Evolutionary conservation across 2,888 invertebrate species (phyloP), one percentile per base, ranked within the genome.

Genomic region (Frankliniella intonsa): DNA sequence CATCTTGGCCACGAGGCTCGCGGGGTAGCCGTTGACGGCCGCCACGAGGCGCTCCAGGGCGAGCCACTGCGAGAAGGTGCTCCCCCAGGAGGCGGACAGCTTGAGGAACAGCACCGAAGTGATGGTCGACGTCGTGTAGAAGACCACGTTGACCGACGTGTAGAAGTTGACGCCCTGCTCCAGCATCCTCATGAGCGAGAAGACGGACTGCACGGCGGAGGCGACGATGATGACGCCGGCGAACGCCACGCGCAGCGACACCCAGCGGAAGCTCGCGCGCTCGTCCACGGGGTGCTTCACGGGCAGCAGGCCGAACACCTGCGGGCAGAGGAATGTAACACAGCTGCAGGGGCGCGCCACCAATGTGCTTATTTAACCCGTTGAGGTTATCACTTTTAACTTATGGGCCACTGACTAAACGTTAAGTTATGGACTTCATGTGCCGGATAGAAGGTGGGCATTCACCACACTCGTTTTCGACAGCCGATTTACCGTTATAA

Each of bases 91-190:
- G 55, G 27, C 62, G 7, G 84, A 82, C 50, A 84, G 80, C 1
- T 80, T 81, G 65, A 84, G 49, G 82, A 84, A 84, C 55, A 83
- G 81, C 69, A 80, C 50, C 65, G 82, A 82, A 10, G 83, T 82
- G 19, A 82, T 51, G 19, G 82, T 49, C 5, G 83, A 81, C 27
- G 80, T 82, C 8, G 81, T 82, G 81, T 82, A 84, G 82, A 84
- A 84, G 27, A 83, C 82, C 12, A 82, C 81, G 50, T 83, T 82
- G 38, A 82, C 84, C 8, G 82, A 82, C n/a, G 80, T 82, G 82
- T 81, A 51, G 81, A 82, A 82, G 17, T 81, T 82, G 14, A 82
- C 50, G 25, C 81, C 82, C 76, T 51, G 38, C 51, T 62, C 50
- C 27, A 81, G 12, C 25, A 82, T 50, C n/a, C 81, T 27, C 50